Evolutionary conservation across 2,113 vertebrate species (phyloP).

Genomic region (Sitta europaea): DNA sequence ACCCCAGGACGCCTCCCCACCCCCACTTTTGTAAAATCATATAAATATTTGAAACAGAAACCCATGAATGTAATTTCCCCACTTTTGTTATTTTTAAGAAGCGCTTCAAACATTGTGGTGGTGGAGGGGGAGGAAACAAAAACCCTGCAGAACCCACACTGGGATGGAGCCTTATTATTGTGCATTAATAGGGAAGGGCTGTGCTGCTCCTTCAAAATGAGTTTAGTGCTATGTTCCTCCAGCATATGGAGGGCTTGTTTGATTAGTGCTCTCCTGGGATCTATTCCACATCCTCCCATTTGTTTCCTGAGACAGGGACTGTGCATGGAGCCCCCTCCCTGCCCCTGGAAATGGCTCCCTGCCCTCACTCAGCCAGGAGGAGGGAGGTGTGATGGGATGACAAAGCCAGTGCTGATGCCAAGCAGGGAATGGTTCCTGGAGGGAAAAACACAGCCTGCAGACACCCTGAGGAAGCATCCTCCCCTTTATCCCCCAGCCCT

Average conservation of each 20-base stretch:
- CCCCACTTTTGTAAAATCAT: constrained; percentile 14
- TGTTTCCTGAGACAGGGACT: not conserved
- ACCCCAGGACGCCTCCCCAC: not conserved
- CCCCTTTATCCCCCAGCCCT: not conserved
- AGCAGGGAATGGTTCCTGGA: not conserved
- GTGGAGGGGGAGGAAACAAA: not conserved
- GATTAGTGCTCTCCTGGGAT: constrained; percentile 16
- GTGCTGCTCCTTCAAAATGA: not conserved
- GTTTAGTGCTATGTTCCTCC: not conserved
- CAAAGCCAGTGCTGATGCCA: not conserved
- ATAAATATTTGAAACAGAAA: constrained; percentile 55
- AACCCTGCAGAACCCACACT: not conserved
- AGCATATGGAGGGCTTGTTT: not conserved
- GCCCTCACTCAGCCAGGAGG: constrained; percentile 24
- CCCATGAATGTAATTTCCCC: constrained; percentile 23
- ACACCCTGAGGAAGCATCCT: not conserved
- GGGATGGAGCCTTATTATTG: not conserved
- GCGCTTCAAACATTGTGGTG: not conserved
- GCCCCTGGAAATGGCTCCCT: not conserved
- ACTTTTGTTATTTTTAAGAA: constrained; percentile 29
- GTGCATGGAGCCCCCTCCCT: not conserved
- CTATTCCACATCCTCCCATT: constrained; percentile 24
- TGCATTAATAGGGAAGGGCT: not conserved
- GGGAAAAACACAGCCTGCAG: not conserved
- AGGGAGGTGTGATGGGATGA: not conserved